Percentiles rank a stretch among this genome's conserved stretches.
Conservation (phyloP, 1,140 invertebrate genomes). For the Aphis craccivora region DNA sequence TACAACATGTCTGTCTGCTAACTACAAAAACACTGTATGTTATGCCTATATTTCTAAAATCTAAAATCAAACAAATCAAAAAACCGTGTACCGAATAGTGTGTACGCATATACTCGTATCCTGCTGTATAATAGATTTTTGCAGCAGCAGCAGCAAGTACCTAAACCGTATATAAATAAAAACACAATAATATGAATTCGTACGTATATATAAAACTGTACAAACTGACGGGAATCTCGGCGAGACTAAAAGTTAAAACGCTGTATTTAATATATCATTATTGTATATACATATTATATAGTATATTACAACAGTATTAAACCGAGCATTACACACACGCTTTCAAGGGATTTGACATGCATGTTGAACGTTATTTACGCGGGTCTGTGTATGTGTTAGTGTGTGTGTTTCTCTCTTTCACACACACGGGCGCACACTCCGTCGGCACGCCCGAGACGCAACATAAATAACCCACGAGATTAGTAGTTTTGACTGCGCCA, state of each 20-base stretch:
- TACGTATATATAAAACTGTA: background rate
- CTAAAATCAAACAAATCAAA: background rate
- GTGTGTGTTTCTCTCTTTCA: background rate
- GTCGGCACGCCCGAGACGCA: constrained; percentile 20
- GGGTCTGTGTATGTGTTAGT: background rate
- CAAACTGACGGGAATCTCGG: no score
- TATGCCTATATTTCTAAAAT: background rate
- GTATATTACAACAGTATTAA: background rate
- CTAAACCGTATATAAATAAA: no score
- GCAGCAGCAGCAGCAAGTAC: no score
- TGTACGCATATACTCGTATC: no score
- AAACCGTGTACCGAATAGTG: background rate
- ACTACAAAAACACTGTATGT: background rate
- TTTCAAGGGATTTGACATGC: constrained; percentile 22
- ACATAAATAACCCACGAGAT: constrained; percentile 46
- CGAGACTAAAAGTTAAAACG: background rate
- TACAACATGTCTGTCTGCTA: no score
- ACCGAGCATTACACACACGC: constrained; percentile 1
- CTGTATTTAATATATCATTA: background rate
- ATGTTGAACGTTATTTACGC: constrained; percentile 48
- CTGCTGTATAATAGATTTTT: no score
- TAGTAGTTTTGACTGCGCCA: constrained; percentile 23
- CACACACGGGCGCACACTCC: background rate
- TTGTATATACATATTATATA: background rate
- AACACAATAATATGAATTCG: no score